Percentiles rank a stretch among this genome's conserved stretches.
phyloP scores from a whole-genome alignment of 2,797 vertebrate genomes.

The Clarias pachynema region DNA sequence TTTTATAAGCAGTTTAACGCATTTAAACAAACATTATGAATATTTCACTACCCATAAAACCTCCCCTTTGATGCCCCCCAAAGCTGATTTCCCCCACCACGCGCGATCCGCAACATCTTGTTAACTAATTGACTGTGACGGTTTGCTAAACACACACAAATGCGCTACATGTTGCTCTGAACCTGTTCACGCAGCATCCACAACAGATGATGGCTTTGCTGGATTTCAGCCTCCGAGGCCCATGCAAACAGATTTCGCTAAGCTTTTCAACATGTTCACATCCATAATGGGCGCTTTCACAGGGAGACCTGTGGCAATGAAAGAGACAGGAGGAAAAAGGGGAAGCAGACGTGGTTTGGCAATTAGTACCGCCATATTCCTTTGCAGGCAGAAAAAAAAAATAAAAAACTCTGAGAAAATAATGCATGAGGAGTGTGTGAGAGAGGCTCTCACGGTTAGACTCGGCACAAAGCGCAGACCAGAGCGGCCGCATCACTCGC shows the following conservation, averaged over 20 bases:
- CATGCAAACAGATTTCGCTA: conserved; percentile 28
- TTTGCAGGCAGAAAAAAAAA: conserved; percentile 59
- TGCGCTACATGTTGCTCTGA: conserved; percentile 31
- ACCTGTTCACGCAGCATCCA: conserved; percentile 32
- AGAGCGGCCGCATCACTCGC: conserved; percentile 43
- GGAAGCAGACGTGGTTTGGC: conserved; percentile 31
- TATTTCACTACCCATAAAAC: conserved; percentile 77
- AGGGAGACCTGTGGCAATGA: conserved; percentile 17
- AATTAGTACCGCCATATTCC: conserved; percentile 61
- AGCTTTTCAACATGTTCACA: conserved; percentile 28
- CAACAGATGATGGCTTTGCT: conserved; percentile 33
- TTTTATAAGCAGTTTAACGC: conserved; percentile 78
- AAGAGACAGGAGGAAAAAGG: conserved; percentile 19
- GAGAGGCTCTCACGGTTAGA: conserved; percentile 57
- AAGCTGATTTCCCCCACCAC: conserved; percentile 65
- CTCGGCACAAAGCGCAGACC: conserved; percentile 51
- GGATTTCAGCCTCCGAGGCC: conserved; percentile 32
- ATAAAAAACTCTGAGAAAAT: conserved; percentile 69
- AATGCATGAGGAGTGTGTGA: conserved; percentile 66
- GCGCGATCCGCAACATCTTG: conserved; percentile 61
- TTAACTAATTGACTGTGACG: conserved; percentile 75
- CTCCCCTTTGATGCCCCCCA: conserved; percentile 68
- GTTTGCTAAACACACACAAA: conserved; percentile 64
- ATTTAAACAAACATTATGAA: conserved; percentile 81
- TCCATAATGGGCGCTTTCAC: not conserved